A percentile compares a stretch with the other conserved stretches of the same genome.
These are phyloP conservation scores for Formica exsecta DNA, from an alignment of 1,140 invertebrate species.

Conservation along the genomic window DNA sequence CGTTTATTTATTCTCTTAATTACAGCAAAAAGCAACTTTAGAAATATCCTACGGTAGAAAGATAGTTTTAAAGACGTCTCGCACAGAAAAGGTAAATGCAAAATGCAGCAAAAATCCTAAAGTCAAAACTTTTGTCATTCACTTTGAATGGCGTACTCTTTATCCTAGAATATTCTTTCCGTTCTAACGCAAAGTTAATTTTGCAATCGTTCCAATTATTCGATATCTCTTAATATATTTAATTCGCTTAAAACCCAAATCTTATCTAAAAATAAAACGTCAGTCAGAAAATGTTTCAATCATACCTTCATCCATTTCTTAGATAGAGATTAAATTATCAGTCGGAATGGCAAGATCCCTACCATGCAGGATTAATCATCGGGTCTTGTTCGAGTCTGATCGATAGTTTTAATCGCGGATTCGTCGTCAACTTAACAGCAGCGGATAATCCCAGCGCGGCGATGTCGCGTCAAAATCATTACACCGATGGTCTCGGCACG, in stretches of 20 bases:
- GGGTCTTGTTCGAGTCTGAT: background rate
- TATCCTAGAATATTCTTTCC: background rate
- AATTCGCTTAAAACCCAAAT: background rate
- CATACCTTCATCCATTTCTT: background rate
- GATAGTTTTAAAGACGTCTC: background rate
- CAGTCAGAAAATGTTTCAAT: background rate
- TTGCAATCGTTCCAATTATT: background rate
- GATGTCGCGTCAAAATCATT: constrained; percentile 44
- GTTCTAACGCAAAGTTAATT: constrained; percentile 8
- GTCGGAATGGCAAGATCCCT: background rate
- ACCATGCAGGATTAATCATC: constrained; percentile 13
- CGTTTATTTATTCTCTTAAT: constrained; percentile 30
- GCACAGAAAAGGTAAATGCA: background rate
- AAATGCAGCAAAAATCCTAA: background rate
- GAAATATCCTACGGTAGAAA: background rate
- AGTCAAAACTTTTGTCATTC: constrained; percentile 17
- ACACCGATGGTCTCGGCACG: constrained; percentile 35
- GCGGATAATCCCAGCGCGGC: constrained; percentile 33
- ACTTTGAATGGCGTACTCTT: background rate
- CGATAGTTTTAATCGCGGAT: constrained; percentile 55
- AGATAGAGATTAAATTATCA: background rate
- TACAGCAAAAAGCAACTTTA: background rate
- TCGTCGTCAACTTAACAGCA: constrained; percentile 30
- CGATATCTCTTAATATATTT: background rate
- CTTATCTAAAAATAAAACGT: no score